phyloP scores from a whole-genome alignment of 1,140 invertebrate species.

The Lepidurus apus region DNA sequence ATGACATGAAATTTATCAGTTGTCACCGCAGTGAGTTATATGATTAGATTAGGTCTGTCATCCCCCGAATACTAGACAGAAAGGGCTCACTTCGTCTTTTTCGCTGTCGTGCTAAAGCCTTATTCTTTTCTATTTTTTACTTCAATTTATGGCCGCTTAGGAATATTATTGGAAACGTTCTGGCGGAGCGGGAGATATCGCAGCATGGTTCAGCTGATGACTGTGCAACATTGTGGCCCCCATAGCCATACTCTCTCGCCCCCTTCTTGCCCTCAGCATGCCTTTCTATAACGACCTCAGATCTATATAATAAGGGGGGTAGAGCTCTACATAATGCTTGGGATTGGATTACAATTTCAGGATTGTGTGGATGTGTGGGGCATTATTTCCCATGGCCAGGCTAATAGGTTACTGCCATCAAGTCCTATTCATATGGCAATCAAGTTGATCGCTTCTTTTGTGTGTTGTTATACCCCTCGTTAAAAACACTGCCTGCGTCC shows the following conservation, averaged over 20 bases:
- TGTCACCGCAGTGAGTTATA: slow-evolving; percentile 4
- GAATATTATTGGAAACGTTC: background rate
- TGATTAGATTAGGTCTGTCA: background rate
- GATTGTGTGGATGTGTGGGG: background rate
- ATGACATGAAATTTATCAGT: background rate
- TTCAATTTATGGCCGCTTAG: background rate
- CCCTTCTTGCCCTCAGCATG: background rate
- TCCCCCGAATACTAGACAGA: background rate
- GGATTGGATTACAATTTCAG: background rate
- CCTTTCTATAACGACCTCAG: background rate
- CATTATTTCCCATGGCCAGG: background rate
- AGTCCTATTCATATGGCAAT: background rate
- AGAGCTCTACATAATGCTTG: background rate
- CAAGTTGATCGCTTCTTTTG: slow-evolving; percentile 2
- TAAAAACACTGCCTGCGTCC: background rate
- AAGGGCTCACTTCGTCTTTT: no score
- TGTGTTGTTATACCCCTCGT: background rate
- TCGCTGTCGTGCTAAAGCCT: background rate
- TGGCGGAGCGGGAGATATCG: slow-evolving; percentile 7
- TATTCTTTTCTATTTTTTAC: background rate
- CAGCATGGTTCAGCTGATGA: background rate
- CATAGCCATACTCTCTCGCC: background rate
- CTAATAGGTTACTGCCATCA: slow-evolving; percentile 14
- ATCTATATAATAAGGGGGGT: background rate
- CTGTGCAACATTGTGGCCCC: background rate